Evolutionary conservation across 2,888 invertebrate species (phyloP), one percentile per base, ranked within the genome.

Genomic region (Rotaria socialis): DNA sequence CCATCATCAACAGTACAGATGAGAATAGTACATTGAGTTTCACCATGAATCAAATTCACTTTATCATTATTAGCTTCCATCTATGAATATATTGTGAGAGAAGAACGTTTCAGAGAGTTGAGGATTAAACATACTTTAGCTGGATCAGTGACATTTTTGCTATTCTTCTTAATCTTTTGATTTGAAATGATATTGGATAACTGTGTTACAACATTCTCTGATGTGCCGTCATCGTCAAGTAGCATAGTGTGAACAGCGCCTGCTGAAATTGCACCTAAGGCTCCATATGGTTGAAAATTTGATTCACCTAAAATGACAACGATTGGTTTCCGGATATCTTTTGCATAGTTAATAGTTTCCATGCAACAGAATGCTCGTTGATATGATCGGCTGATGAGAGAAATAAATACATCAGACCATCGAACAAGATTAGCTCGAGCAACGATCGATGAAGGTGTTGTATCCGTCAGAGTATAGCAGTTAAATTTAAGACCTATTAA

Each of bases 211-310:
- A 67, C 11, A 67, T 67, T 67, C 35, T 67, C 35, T 41, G 67
- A 35, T 27, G 35, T 1, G 1, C 35, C 16, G 35, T 19, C 5
- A 67, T 67, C 35, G 6, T 0, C 0, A 14, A 67, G 6, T 67
- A 19, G 16, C 0, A 67, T 35, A 6, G 67, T 35, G 14, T 2
- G 74, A n/a, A 43, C n/a, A n/a, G 75, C 11, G 41, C 85, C 19
- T 11, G 85, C 67, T 27, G 67, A 43, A 27, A 85, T 85, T 0
- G 85, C 74, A 24, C 74, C 67, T 24, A 67, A 85, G 7, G 74
- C 85, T 22, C 85, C 85, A 74, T 43, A 85, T 7, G 85, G 85
- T 24, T 43, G 27, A 74, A 75, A 85, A n/a, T 50, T 35, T 35
- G 50, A 35, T 35, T 52, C 35, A 47, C 14, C 3, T 0, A 67